Conservation (phyloP, 2,888 invertebrate genomes). For the Diabrotica balteata region DNA sequence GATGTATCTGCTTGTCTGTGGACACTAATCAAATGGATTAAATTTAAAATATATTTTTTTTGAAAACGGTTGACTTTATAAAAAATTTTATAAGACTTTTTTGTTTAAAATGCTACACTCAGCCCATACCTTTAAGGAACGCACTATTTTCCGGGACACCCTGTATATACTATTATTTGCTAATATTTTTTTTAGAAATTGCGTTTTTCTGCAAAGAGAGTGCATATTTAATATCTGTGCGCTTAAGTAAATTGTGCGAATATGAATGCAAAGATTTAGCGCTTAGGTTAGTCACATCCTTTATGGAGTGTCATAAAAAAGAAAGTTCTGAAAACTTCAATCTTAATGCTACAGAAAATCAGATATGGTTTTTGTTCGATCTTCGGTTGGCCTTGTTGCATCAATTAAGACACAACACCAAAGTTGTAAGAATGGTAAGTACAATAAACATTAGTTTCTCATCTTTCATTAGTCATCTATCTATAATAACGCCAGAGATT, state of each 20-base stretch:
- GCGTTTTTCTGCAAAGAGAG: slow-evolving; percentile 67
- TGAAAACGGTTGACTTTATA: too few relatives aligned
- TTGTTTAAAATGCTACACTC: too few relatives aligned
- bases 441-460: too few relatives aligned
- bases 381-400: slow-evolving; percentile 67
- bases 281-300: slow-evolving; percentile 65
- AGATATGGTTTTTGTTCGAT: slow-evolving; percentile 67
- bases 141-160: too few relatives aligned
- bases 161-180: background rate
- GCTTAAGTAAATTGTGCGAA: slow-evolving; percentile 68
- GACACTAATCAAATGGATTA: too few relatives aligned
- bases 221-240: slow-evolving; percentile 65
- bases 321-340: slow-evolving; percentile 53
- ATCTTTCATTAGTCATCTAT: too few relatives aligned
- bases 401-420: slow-evolving; percentile 64
- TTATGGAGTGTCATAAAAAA: slow-evolving; percentile 56
- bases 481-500: too few relatives aligned
- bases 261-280: slow-evolving; percentile 70
- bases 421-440: slow-evolving; percentile 63
- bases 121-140: too few relatives aligned
- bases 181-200: slow-evolving; percentile 54
- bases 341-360: slow-evolving; percentile 59
- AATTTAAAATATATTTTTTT: too few relatives aligned
- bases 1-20: too few relatives aligned
- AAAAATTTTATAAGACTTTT: too few relatives aligned